phyloP scores from a whole-genome alignment of 1,140 invertebrate species.

The Drosophila mojavensis region DNA sequence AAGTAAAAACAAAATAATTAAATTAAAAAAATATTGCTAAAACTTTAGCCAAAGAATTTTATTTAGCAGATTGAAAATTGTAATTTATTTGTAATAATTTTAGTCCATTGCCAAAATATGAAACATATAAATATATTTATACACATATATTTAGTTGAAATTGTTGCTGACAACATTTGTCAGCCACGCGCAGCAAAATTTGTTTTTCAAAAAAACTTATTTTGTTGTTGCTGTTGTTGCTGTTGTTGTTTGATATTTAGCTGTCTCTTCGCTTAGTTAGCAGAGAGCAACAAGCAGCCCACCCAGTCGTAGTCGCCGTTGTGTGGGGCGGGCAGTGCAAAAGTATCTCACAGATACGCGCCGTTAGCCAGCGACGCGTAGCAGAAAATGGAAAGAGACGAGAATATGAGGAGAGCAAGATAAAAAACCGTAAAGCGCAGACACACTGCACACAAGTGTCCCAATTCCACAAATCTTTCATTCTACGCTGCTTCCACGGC shows the following conservation, averaged over 20 bases:
- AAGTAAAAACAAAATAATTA: too few species aligned
- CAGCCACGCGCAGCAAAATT: slow-evolving; percentile 42
- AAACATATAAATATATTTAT: too few species aligned
- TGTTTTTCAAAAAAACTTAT: neutral
- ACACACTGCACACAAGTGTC: slow-evolving; percentile 83
- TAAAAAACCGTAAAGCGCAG: slow-evolving; percentile 42
- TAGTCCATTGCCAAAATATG: too few species aligned
- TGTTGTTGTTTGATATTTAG: slow-evolving; percentile 9
- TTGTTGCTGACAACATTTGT: slow-evolving; percentile 68
- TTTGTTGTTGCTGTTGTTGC: neutral
- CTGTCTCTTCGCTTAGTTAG: neutral
- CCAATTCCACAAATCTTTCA: slow-evolving; percentile 81
- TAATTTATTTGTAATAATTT: too few species aligned
- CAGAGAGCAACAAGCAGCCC: neutral
- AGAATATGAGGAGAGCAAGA: slow-evolving; percentile 14
- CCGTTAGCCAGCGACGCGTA: slow-evolving; percentile 9
- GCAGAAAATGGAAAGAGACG: neutral
- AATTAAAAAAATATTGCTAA: too few species aligned
- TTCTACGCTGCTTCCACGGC: slow-evolving; percentile 75
- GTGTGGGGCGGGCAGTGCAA: slow-evolving; percentile 29
- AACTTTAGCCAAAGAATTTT: too few species aligned
- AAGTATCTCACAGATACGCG: slow-evolving; percentile 43
- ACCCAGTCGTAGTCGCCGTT: slow-evolving; percentile 11
- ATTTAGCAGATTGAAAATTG: too few species aligned
- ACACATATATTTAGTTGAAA: slow-evolving; percentile 16